Conservation (phyloP, 2,113 vertebrate genomes). For the Salvelinus namaycush region DNA sequence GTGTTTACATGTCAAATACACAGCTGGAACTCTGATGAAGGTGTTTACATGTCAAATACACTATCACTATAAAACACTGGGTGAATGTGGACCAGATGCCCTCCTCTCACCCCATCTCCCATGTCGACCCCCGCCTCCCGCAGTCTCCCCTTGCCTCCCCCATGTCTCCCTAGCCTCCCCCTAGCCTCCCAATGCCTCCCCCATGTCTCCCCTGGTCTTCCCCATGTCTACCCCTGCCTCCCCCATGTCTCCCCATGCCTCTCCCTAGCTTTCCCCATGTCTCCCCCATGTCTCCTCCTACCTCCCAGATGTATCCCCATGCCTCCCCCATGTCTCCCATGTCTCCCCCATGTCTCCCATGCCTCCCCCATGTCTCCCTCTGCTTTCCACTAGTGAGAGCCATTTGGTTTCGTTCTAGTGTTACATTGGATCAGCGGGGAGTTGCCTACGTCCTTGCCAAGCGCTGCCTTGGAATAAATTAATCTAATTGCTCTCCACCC, state of each 20-base stretch:
- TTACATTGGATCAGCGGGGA: slow-evolving; percentile 71
- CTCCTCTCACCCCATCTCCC: slow-evolving; percentile 46
- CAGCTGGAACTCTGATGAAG: too few species aligned
- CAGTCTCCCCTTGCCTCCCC: background rate
- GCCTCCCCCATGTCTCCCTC: background rate
- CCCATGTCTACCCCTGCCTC: too few species aligned
- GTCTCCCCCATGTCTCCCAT: too few species aligned
- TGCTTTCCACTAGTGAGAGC: slow-evolving; percentile 69
- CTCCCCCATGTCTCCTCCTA: too few species aligned
- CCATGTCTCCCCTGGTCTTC: too few species aligned
- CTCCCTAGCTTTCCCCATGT: too few species aligned
- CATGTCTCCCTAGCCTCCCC: too few species aligned
- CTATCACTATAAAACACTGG: slow-evolving; percentile 67
- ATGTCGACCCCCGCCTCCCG: background rate
- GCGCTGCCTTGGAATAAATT: slow-evolving; percentile 59
- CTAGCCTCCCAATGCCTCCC: too few species aligned
- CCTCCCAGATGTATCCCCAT: too few species aligned
- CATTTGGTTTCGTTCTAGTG: slow-evolving; percentile 75
- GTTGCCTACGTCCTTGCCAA: slow-evolving; percentile 50
- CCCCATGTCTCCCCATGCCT: too few species aligned
- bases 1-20: too few species aligned
- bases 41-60: background rate
- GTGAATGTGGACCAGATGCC: slow-evolving; percentile 78
- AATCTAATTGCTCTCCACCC: slow-evolving; percentile 57
- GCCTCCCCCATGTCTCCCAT: too few species aligned